Conservation (phyloP, 1,140 invertebrate species). For the Octopus bimaculoides region DNA sequence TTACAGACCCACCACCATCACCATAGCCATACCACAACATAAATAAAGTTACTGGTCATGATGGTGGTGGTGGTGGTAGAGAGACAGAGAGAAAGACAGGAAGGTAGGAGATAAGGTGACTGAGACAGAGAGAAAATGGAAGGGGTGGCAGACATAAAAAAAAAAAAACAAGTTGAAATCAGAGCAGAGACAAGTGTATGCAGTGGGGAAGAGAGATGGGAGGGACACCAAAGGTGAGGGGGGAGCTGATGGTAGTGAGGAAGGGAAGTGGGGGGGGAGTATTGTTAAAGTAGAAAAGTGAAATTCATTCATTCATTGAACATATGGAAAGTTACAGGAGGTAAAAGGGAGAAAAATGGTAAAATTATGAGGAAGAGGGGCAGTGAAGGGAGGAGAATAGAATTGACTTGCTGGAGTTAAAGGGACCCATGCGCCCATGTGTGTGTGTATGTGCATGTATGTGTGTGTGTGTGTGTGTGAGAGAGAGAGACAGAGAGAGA, state of each 20-base stretch:
- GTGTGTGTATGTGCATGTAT: neutral
- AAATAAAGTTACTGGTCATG: too few species aligned
- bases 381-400: neutral
- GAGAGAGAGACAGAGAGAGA: neutral
- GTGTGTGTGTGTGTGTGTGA: neutral
- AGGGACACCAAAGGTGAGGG: conserved; percentile 14
- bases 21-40: too few species aligned
- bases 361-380: neutral
- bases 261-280: neutral
- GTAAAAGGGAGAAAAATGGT: neutral
- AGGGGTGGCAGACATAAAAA: conserved; percentile 3
- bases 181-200: neutral
- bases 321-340: neutral
- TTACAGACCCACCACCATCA: too few species aligned
- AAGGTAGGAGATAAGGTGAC: neutral
- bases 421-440: neutral
- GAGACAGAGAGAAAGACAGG: neutral
- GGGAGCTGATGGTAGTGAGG: neutral
- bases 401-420: neutral
- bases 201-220: neutral
- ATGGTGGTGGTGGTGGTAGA: neutral
- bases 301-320: neutral
- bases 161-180: neutral
- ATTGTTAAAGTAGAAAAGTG: neutral
- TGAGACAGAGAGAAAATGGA: neutral